Percentiles rank a stretch among this genome's conserved stretches.
Conservation (phyloP, 1,140 invertebrate species). For the Lycorma delicatula region DNA sequence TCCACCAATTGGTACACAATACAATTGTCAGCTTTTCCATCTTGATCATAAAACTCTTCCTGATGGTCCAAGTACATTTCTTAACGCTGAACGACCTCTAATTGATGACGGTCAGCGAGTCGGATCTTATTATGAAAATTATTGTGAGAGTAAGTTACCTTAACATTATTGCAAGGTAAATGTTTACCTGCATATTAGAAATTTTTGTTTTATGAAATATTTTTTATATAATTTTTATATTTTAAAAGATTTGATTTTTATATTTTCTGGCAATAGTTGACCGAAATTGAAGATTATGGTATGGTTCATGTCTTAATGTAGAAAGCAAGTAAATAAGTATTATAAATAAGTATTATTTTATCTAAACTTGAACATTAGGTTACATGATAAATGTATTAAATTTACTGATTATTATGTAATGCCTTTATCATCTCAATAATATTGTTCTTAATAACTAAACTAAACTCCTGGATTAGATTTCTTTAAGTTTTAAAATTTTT, state of each 20-base stretch:
- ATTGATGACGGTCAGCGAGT: slow-evolving; percentile 84
- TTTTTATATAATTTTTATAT: neutral
- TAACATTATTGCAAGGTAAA: neutral
- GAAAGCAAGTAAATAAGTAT: too few relatives aligned
- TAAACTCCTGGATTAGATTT: too few relatives aligned
- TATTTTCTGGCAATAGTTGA: too few relatives aligned
- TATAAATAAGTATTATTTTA: too few relatives aligned
- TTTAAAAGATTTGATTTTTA: neutral
- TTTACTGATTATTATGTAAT: too few relatives aligned
- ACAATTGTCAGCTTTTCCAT: slow-evolving; percentile 88
- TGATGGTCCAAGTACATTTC: slow-evolving; percentile 81
- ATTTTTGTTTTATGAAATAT: neutral
- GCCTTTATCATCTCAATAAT: too few relatives aligned
- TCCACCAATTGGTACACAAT: slow-evolving; percentile 58
- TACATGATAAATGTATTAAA: too few relatives aligned
- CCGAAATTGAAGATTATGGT: too few relatives aligned
- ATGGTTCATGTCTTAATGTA: too few relatives aligned
- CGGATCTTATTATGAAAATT: slow-evolving; percentile 83
- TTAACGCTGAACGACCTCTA: slow-evolving; percentile 77
- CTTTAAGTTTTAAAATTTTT: too few relatives aligned
- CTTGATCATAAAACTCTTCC: slow-evolving; percentile 85
- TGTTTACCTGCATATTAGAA: neutral
- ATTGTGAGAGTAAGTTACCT: slow-evolving; percentile 59
- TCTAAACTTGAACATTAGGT: too few relatives aligned
- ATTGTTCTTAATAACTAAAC: too few relatives aligned